Evolutionary conservation across 64 coral and sea anemone species (phyloP), one percentile per base, ranked within the genome.

Genomic region (Pocillopora damicornis): DNA sequence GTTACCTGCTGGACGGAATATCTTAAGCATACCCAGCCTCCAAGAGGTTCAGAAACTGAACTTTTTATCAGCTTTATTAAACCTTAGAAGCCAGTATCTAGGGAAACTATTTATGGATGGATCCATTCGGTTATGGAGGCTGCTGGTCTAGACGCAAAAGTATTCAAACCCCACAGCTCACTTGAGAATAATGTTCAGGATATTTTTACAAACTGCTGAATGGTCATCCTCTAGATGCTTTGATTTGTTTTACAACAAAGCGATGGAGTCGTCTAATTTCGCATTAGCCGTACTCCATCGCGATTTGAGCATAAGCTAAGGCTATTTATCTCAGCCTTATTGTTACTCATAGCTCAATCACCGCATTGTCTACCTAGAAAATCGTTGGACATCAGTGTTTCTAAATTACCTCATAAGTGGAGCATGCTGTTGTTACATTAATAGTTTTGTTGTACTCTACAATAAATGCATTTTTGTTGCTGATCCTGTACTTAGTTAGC

Each of bases 151-250:
- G 79, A 90, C 35, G 15, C 38, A 23, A n/a, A 34, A 2, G 13
- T 74, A 37, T 90, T 90, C 45, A 90, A 90, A 58, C 79, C 89
- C 36, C 80, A 90, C n/a, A 83, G 79, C 65, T 62, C 57, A 2
- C 71, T 74, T 34, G 35, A 74, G 71, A 22, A 74, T 22, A 22
- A 74, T 25, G 71, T 74, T 35, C 22, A 74, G 25, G 22, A 74
- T 17, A 74, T 30, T 25, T 34, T 17, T 74, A 26, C 71, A 14
- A 34, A 74, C 23, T 74, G 71, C 71, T 34, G 71, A 23, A 74
- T 74, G 71, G 71, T 74, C 71, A 30, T 74, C 71, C n/a, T 74
- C 71, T 35, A 35, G 71, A 35, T 74, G 71, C 11, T 74, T 74
- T 74, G 71, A 74, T 35, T 35, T 25, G 18, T 5, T 74, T 74